Percentiles rank a stretch among this genome's conserved stretches.
These are phyloP conservation scores for Trididemnum clinides DNA, from an alignment of 23 tunicate genomes.

Conservation along the genomic window DNA sequence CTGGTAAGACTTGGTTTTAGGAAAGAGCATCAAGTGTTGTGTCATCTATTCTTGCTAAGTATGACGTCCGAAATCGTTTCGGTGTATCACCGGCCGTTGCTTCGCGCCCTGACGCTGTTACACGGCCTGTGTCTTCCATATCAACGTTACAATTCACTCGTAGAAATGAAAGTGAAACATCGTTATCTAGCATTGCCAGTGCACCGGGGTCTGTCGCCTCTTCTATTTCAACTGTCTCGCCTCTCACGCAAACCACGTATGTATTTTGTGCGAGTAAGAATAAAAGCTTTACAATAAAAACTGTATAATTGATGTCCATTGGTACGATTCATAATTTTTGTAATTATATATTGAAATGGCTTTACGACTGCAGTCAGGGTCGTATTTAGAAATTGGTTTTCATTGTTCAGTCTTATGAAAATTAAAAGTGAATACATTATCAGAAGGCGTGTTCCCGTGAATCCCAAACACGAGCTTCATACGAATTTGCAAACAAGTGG, in stretches of 20 bases:
- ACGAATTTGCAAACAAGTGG: too few species aligned
- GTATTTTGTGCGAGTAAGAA: too few species aligned
- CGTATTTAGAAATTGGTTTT: too few species aligned
- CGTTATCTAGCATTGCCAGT: not conserved
- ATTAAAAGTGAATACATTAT: too few species aligned
- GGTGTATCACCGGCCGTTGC: not conserved
- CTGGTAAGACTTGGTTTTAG: conserved; percentile 3
- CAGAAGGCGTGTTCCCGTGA: too few species aligned
- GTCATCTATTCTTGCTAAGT: conserved; percentile 46
- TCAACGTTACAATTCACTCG: conserved; percentile 75
- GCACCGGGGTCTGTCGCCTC: conserved; percentile 13
- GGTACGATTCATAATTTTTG: too few species aligned
- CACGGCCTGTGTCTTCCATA: conserved; percentile 51
- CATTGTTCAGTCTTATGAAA: too few species aligned
- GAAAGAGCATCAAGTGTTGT: conserved; percentile 25
- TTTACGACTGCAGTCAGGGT: too few species aligned
- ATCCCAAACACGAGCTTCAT: too few species aligned
- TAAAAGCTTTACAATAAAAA: too few species aligned
- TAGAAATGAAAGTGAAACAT: conserved; percentile 56
- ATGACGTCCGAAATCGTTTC: conserved; percentile 3
- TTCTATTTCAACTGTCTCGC: not conserved
- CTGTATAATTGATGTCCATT: too few species aligned
- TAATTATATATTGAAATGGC: too few species aligned
- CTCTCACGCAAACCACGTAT: conserved; percentile 29
- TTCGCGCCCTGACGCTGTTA: conserved; percentile 41